A percentile compares a stretch with the other conserved stretches of the same genome.
These are phyloP conservation scores for Pristiophorus japonicus DNA, from an alignment of 2,113 vertebrate species.

Conservation along the genomic window DNA sequence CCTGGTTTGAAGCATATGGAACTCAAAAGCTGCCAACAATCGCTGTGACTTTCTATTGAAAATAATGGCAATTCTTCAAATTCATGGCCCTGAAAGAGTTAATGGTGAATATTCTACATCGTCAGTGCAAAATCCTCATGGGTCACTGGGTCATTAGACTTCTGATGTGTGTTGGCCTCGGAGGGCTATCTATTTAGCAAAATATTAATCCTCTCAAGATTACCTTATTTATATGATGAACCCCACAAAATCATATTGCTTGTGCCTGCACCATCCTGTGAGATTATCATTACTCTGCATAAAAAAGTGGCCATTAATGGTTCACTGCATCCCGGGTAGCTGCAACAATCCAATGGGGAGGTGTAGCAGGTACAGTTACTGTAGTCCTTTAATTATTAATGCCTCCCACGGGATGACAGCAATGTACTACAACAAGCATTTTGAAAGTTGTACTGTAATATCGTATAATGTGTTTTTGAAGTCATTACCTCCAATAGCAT, in stretches of 20 bases:
- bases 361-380: slow-evolving; percentile 34
- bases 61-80: not conserved
- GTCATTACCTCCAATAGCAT: slow-evolving; percentile 35
- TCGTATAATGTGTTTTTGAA: slow-evolving; percentile 33
- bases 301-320: slow-evolving; percentile 24
- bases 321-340: slow-evolving; percentile 13
- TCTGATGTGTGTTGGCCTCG: not conserved
- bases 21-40: not conserved
- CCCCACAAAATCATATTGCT: slow-evolving; percentile 23
- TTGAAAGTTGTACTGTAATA: slow-evolving; percentile 33
- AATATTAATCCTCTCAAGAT: slow-evolving; percentile 16
- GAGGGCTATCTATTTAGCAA: slow-evolving; percentile 3
- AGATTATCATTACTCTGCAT: slow-evolving; percentile 25
- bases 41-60: not conserved
- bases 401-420: slow-evolving; percentile 32
- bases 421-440: slow-evolving; percentile 30
- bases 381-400: slow-evolving; percentile 36
- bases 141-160: slow-evolving; percentile 17
- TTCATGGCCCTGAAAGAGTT: slow-evolving; percentile 6
- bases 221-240: slow-evolving; percentile 19
- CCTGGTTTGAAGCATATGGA: not conserved
- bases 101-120: not conserved
- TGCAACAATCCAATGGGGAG: slow-evolving; percentile 29
- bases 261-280: slow-evolving; percentile 23
- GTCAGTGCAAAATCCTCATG: not conserved